Conservation (phyloP, 1,140 invertebrate genomes). For the Colletes latitarsis region DNA sequence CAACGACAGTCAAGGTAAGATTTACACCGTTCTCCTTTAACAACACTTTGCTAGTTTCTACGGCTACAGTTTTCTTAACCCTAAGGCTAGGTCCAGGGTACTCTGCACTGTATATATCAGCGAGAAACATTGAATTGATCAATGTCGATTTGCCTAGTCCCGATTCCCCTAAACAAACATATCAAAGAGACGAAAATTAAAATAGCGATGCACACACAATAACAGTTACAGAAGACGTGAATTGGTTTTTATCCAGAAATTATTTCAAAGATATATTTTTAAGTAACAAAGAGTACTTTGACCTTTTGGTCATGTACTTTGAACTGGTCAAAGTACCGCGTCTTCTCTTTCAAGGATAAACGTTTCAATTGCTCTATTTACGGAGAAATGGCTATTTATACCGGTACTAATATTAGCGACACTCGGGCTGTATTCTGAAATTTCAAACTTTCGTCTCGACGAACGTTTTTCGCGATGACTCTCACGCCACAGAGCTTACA, state of each 20-base stretch:
- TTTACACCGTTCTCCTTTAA: slow-evolving; percentile 97
- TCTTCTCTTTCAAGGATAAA: slow-evolving; percentile 63
- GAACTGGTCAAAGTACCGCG: slow-evolving; percentile 56
- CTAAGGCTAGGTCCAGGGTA: slow-evolving; percentile 94
- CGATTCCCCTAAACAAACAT: slow-evolving; percentile 89
- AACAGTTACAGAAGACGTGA: background rate
- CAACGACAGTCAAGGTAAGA: slow-evolving; percentile 94
- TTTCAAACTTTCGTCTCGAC: slow-evolving; percentile 41
- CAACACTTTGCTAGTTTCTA: slow-evolving; percentile 95
- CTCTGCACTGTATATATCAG: slow-evolving; percentile 96
- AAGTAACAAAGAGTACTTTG: slow-evolving; percentile 45
- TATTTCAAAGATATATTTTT: too few species aligned
- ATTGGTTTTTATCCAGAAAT: too few species aligned
- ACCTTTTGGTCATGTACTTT: slow-evolving; percentile 58
- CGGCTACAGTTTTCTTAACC: slow-evolving; percentile 95
- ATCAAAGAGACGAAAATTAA: background rate
- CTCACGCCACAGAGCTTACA: background rate
- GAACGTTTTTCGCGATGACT: background rate
- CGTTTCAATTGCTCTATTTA: slow-evolving; percentile 70
- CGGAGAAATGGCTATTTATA: slow-evolving; percentile 61
- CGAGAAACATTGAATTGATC: slow-evolving; percentile 99
- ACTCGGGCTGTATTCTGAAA: slow-evolving; percentile 55
- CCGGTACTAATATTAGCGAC: slow-evolving; percentile 61
- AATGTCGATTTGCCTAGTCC: slow-evolving; percentile 99
- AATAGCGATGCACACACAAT: background rate